Evolutionary conservation across 2,797 vertebrate genomes (phyloP).

Genomic region (Rousettus madagascariensis): DNA sequence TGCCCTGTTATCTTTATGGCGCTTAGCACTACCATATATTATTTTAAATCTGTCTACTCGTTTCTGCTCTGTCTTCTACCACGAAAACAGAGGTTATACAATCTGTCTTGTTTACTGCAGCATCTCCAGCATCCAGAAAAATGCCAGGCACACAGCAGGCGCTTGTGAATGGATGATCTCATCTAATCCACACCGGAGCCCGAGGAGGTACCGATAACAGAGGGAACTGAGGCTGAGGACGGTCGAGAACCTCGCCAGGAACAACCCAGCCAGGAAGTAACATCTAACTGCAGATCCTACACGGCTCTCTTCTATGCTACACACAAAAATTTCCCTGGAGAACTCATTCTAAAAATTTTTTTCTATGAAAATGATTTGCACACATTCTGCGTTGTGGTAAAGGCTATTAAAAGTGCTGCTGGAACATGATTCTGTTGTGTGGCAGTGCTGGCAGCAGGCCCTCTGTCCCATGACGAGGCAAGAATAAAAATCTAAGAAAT

Average conservation of each 20-base stretch:
- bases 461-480: background rate
- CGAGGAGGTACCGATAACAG: background rate
- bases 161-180: background rate
- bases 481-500: constrained; percentile 37
- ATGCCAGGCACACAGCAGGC: background rate
- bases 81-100: background rate
- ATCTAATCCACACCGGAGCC: background rate
- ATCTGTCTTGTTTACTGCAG: background rate
- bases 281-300: background rate
- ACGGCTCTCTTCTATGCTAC: background rate
- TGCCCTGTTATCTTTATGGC: background rate
- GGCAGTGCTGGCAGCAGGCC: background rate
- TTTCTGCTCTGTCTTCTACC: background rate
- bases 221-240: background rate
- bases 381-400: background rate
- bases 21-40: background rate
- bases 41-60: background rate
- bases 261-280: background rate
- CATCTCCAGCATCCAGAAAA: background rate
- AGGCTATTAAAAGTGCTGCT: background rate
- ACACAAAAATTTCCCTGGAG: background rate
- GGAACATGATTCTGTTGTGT: background rate
- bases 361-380: background rate
- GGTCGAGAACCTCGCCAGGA: background rate
- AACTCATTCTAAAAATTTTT: background rate